These are phyloP conservation scores for Scaptomyza flava DNA, from an alignment of 2,888 invertebrate genomes.

Conservation along the genomic window DNA sequence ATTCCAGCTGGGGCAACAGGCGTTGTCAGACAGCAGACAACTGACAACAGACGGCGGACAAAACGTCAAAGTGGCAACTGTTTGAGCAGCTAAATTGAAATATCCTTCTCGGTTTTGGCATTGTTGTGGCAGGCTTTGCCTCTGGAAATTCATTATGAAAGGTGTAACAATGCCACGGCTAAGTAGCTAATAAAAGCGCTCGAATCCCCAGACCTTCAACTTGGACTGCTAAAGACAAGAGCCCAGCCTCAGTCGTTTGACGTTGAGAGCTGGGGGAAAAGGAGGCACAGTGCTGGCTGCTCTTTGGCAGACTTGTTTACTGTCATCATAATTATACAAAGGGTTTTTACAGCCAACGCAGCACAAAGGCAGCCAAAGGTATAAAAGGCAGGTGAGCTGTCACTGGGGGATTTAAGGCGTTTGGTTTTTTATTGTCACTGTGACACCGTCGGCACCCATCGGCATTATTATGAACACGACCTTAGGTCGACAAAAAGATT, in stretches of 20 bases:
- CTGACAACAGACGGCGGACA: constrained; percentile 38
- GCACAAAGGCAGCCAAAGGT: constrained; percentile 49
- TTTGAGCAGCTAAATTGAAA: constrained; percentile 78
- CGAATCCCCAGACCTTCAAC: constrained; percentile 40
- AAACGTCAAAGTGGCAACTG: constrained; percentile 78
- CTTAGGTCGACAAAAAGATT: constrained; percentile 79
- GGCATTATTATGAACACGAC: constrained; percentile 57
- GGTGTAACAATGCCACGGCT: constrained; percentile 73
- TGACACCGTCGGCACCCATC: constrained; percentile 43
- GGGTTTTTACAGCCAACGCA: constrained; percentile 67
- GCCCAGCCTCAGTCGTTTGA: constrained; percentile 17
- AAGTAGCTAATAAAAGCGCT: constrained; percentile 77
- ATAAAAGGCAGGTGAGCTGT: constrained; percentile 66
- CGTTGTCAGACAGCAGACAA: constrained; percentile 34
- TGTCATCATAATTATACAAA: constrained; percentile 79
- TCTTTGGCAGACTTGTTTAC: constrained; percentile 67
- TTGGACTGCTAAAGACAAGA: constrained; percentile 46
- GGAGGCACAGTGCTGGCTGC: constrained; percentile 6
- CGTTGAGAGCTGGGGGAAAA: neutral
- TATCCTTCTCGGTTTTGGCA: constrained; percentile 67
- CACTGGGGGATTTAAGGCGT: constrained; percentile 39
- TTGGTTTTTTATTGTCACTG: constrained; percentile 56
- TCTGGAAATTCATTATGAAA: constrained; percentile 68
- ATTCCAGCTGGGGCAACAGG: constrained; percentile 63
- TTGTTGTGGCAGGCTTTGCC: constrained; percentile 63